Conservation (phyloP, 2,888 invertebrate species). For the Leptinotarsa rubiginosa region DNA sequence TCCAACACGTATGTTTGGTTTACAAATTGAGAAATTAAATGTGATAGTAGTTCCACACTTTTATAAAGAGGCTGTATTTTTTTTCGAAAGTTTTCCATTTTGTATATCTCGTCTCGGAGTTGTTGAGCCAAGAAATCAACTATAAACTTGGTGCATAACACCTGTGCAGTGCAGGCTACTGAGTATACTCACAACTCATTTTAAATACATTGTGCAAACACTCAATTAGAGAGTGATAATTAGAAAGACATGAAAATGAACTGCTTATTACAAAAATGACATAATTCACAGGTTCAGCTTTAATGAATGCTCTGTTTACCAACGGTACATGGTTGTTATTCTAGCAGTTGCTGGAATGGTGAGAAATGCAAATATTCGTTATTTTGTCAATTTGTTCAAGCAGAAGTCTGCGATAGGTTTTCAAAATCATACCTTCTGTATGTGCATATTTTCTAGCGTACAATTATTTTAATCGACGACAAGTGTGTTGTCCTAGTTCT, state of each 20-base stretch:
- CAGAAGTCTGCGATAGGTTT: background rate
- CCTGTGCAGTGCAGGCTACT: slow-evolving; percentile 19
- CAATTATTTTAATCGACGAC: slow-evolving; percentile 8
- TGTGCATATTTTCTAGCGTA: slow-evolving; percentile 8
- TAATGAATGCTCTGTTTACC: slow-evolving; percentile 28
- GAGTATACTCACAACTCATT: slow-evolving; percentile 14
- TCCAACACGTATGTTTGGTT: too few species aligned
- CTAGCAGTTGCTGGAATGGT: slow-evolving; percentile 22
- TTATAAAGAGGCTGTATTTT: too few species aligned
- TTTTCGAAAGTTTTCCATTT: too few species aligned
- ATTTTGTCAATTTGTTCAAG: slow-evolving; percentile 7
- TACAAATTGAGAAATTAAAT: too few species aligned
- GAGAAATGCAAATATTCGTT: slow-evolving; percentile 36
- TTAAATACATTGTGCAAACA: slow-evolving; percentile 33
- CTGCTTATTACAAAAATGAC: slow-evolving; percentile 34
- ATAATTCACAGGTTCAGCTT: slow-evolving; percentile 34
- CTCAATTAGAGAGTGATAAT: slow-evolving; percentile 35
- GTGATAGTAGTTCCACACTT: too few species aligned
- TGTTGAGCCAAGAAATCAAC: slow-evolving; percentile 3
- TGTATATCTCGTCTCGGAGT: background rate
- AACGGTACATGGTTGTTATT: slow-evolving; percentile 20
- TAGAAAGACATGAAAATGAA: slow-evolving; percentile 30
- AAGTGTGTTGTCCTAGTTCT: slow-evolving; percentile 21
- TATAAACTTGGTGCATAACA: background rate
- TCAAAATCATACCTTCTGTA: background rate